phyloP scores from a whole-genome alignment of 2,113 vertebrate species.

The Crotalus tigris region DNA sequence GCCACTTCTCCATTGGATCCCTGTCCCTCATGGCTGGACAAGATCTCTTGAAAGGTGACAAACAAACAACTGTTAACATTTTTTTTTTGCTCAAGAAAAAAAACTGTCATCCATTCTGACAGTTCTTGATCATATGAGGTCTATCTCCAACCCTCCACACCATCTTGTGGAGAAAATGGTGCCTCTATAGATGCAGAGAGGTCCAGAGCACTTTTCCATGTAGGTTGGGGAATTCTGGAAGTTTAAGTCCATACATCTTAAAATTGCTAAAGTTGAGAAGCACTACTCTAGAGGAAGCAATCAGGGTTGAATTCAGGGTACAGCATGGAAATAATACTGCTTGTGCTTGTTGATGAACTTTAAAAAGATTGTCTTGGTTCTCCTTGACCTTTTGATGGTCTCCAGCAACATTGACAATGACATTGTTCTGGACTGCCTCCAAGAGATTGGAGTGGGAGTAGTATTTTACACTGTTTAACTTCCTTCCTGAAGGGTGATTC shows the following conservation, averaged over 20 bases:
- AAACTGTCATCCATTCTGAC: background rate
- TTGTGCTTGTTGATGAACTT: background rate
- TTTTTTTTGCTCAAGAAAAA: background rate
- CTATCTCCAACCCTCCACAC: background rate
- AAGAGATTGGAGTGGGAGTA: background rate
- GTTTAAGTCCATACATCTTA: background rate
- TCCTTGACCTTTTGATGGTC: background rate
- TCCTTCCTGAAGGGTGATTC: background rate
- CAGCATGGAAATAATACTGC: background rate
- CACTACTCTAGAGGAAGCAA: background rate
- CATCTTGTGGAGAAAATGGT: background rate
- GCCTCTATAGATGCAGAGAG: background rate
- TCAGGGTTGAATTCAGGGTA: background rate
- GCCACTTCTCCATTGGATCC: background rate
- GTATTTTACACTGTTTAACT: background rate
- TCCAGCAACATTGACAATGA: background rate
- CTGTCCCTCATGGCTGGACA: background rate
- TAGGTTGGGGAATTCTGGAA: background rate
- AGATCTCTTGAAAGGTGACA: background rate
- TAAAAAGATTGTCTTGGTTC: background rate
- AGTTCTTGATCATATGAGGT: background rate
- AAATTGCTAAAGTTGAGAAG: background rate
- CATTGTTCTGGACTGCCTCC: background rate
- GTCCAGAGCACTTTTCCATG: too few species aligned
- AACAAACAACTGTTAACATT: background rate